Evolutionary conservation across 1,140 invertebrate genomes (phyloP), one percentile per base, ranked within the genome.

Genomic region (Agraylea sexmaculata): DNA sequence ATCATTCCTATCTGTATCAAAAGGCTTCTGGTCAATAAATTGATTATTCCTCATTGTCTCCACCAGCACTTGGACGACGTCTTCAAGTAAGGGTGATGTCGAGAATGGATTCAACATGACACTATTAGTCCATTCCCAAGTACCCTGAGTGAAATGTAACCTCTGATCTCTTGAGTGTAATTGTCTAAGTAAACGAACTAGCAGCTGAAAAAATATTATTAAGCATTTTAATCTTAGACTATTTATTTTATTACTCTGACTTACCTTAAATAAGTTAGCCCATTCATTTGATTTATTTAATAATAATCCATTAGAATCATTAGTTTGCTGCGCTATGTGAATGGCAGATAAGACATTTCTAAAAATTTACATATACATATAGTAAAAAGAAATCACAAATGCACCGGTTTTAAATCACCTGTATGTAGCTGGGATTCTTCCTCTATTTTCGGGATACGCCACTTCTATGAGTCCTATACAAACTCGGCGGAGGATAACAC

Each of bases 391-490:
- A 13, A 35, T 15, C 22, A 10, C 19, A 15, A 4, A 21, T 19
- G 6, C 16, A n/a, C 22, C 4, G 11, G 12, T 16, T 35, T 11
- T 32, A 29, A 29, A 8, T 37, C 33, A 49, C 29, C 58, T 61
- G 37, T 66, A 62, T 45, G 59, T 58, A n/a, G 69, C 62, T 19
- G 58, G 55, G 6, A 76, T 54, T 7, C 60, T 68, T 0, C 75
- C 73, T 46, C 79, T 66, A 0, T 76, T 75, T 54, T 91, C 87
- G 0, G 89, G 88, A 62, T 87, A 91, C 0, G 88, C 88, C 16
- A 93, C 62, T 52, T 94, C 87, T 2, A 95, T 84, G 1, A 95
- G 68, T 8, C 87, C 88, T 10, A 92, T 64, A 49, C 87, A 88
- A 1, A 90, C 78, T 47, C 88, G 84, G 42, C 84, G 81, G 2